Base-by-base conservation (phyloP, 2,888 invertebrate genomes). In the Branchipolynoe longqiensis region DNA sequence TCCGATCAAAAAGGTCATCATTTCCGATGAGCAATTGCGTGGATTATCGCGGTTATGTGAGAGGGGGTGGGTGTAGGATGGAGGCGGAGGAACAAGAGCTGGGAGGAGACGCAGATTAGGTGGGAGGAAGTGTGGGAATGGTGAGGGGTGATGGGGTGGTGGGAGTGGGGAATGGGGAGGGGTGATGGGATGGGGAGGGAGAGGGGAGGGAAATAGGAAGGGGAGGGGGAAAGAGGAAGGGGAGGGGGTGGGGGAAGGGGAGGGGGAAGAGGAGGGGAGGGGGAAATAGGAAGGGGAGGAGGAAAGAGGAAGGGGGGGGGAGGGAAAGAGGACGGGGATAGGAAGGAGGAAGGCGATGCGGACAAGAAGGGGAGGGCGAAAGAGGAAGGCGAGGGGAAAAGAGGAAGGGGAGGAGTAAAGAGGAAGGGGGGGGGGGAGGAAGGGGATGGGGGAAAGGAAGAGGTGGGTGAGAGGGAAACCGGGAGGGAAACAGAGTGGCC, bases 111-210 rank as follows among this genome's bases (percentile, higher is more conserved):
- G n/a, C 14, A 4, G n/a, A 28, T 62, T 14, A 28, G 3, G 31
- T 14, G 31, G 31, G 31, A 2, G 62, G 62, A 25, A 31, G 18
- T 48, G 48, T 12, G 8, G 8, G 8, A 48, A 18, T 18, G 48
- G 48, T 48, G 8, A 36, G 58, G n/a, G 69, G 69, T 69, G 36
- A 69, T 22, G 18, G n/a, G 69, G 69, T 69, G 36, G 33, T 36
- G 69, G 22, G 69, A 69, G 18, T 33, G n/a, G 69, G 1, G 69
- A 22, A 38, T 33, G 14, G 8, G 69, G 33, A n/a, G 33, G 36
- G 3, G 69, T 33, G 69, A 22, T 36, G 33, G 3, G 69, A 0
- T 33, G 69, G 36, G 69, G 38, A 33, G 64, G 64, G 62, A 4
- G 31, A 31, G 6, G 12, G 18, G 69, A 38, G 6, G 69, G 0